phyloP scores from a whole-genome alignment of 2,113 vertebrate species.

The Rhinopomastus cyanomelas region DNA sequence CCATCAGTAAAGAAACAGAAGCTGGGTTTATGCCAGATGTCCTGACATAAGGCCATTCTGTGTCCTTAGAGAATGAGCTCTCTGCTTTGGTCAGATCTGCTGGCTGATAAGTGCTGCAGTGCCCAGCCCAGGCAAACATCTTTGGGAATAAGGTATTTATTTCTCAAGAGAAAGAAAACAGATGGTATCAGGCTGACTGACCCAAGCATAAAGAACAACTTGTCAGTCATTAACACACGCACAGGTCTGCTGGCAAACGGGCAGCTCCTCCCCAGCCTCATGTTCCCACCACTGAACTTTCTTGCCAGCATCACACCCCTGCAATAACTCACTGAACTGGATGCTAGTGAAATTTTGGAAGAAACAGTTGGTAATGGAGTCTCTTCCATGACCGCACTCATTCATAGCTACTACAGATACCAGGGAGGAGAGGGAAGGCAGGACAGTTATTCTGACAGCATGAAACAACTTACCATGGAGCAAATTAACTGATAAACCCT shows the following conservation, averaged over 20 bases:
- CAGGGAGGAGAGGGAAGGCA: background rate
- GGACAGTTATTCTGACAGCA: background rate
- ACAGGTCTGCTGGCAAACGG: background rate
- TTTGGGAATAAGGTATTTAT: background rate
- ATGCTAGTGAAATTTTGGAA: too few relatives aligned
- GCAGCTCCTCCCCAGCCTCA: background rate
- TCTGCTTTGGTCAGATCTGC: background rate
- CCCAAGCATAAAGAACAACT: background rate
- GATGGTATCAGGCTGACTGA: conserved; percentile 2
- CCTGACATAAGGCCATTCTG: background rate
- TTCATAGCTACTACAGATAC: background rate
- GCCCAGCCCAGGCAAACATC: background rate
- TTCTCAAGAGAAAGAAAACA: conserved; percentile 26
- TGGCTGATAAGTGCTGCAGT: background rate
- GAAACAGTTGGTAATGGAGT: accelerated
- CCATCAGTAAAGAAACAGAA: background rate
- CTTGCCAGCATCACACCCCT: accelerated
- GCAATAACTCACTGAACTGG: background rate
- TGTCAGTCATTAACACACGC: background rate
- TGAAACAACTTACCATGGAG: background rate
- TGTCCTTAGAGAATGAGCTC: background rate
- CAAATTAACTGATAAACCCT: background rate
- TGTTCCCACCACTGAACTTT: background rate
- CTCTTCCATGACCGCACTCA: background rate
- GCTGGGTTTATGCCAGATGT: background rate